A percentile compares a stretch with the other conserved stretches of the same genome.
phyloP scores from a whole-genome alignment of 2,113 vertebrate genomes.

The Chlamydotis undulata region DNA sequence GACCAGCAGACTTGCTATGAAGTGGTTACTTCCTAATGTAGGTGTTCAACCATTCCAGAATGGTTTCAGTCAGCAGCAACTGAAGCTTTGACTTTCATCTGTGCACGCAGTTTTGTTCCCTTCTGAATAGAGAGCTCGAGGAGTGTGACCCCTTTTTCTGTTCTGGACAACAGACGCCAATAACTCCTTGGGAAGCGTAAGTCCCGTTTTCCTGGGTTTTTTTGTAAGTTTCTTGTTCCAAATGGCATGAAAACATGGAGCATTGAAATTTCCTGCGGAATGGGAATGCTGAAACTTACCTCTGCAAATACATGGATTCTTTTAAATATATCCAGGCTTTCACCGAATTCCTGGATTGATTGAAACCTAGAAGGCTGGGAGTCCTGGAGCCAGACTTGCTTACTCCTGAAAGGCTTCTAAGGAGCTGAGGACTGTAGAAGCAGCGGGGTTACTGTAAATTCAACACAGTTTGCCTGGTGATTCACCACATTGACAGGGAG shows the following conservation, averaged over 20 bases:
- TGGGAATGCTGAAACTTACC: background rate
- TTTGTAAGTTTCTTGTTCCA: background rate
- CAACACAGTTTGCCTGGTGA: background rate
- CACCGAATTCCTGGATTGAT: background rate
- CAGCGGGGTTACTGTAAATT: background rate
- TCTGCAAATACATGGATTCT: background rate
- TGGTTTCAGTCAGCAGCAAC: background rate
- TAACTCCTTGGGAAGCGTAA: background rate
- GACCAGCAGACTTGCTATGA: background rate
- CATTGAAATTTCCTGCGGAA: background rate
- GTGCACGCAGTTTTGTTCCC: background rate
- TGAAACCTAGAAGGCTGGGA: background rate
- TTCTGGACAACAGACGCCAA: background rate
- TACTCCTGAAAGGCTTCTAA: background rate
- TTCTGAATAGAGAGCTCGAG: background rate
- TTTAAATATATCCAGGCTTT: background rate
- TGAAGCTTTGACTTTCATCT: background rate
- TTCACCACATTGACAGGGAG: background rate
- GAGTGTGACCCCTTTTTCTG: background rate
- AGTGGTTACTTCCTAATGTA: background rate
- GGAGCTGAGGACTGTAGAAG: background rate
- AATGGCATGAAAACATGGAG: background rate
- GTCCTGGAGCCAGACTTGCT: background rate
- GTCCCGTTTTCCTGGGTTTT: background rate
- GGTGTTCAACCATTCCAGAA: background rate